Conservation (phyloP, 2,888 invertebrate species). For the Amaurobius ferox region DNA sequence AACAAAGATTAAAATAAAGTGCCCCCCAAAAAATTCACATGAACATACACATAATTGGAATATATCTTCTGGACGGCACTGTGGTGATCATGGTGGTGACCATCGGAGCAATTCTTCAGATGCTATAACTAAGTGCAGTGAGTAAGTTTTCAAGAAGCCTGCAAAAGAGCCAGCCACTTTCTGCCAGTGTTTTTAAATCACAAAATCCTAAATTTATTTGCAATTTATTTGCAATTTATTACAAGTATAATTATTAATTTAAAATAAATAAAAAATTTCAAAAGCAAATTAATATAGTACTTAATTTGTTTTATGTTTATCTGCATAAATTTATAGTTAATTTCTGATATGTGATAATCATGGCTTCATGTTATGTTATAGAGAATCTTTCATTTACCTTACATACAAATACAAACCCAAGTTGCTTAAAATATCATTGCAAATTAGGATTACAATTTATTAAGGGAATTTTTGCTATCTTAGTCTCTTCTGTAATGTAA, state of each 20-base stretch:
- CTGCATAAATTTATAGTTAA: no score
- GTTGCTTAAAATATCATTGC: no score
- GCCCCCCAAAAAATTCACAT: conserved; percentile 3
- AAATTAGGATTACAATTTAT: no score
- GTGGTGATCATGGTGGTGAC: conserved; percentile 18
- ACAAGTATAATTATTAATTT: conserved; percentile 76
- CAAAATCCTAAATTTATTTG: no score
- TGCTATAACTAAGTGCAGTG: conserved; percentile 47
- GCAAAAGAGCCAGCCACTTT: conserved; percentile 30
- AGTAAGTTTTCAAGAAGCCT: conserved; percentile 44
- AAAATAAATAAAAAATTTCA: conserved; percentile 75
- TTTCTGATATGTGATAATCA: no score
- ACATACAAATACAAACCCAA: no score
- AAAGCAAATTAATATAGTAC: no score
- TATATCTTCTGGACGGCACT: conserved; percentile 23
- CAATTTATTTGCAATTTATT: conserved; percentile 55
- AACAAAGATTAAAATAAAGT: conserved; percentile 47
- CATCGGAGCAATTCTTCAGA: conserved; percentile 47
- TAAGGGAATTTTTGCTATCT: no score
- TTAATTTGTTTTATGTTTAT: no score
- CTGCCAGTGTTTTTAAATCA: conserved; percentile 49
- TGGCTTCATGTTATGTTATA: no score
- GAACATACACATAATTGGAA: conserved; percentile 49
- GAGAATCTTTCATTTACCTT: no score
- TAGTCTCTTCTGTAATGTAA: no score